Evolutionary conservation across 2,113 vertebrate species (phyloP).

Genomic region (Oxygymnocypris stewartii): DNA sequence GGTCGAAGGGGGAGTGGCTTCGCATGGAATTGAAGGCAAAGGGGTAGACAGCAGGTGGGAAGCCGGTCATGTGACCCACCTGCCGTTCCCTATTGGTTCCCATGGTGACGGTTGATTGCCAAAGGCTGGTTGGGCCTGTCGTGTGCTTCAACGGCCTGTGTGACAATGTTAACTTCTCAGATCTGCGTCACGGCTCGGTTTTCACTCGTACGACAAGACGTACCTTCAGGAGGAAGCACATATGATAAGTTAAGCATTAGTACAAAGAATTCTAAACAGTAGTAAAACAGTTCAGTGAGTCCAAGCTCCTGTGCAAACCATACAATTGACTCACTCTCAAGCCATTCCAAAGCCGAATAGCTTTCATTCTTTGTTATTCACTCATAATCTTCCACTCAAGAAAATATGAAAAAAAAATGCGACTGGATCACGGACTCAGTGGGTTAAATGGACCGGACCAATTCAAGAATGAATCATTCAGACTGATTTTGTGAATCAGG

Average conservation of each 20-base stretch:
- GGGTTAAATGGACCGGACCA: neutral
- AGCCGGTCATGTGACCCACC: conserved; percentile 84
- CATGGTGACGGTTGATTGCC: conserved; percentile 68
- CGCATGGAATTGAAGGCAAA: conserved; percentile 87
- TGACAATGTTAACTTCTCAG: conserved; percentile 18
- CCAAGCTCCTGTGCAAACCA: neutral
- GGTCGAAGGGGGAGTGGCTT: conserved; percentile 86
- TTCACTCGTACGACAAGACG: neutral
- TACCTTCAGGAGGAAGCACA: conserved; percentile 21
- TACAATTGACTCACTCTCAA: neutral
- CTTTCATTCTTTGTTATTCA: neutral
- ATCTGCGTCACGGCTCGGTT: neutral
- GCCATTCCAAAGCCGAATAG: neutral
- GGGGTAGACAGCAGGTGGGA: conserved; percentile 73
- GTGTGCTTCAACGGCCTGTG: neutral
- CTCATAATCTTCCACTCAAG: neutral
- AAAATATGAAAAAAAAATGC: neutral
- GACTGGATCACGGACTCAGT: neutral
- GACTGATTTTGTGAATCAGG: neutral
- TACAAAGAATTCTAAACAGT: conserved; percentile 44
- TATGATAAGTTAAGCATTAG: neutral
- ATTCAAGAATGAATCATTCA: neutral
- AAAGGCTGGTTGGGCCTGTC: conserved; percentile 5
- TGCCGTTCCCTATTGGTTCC: conserved; percentile 87
- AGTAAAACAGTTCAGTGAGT: conserved; percentile 9